Conservation (phyloP, 2,797 vertebrate genomes). For the Aratinga solstitialis region DNA sequence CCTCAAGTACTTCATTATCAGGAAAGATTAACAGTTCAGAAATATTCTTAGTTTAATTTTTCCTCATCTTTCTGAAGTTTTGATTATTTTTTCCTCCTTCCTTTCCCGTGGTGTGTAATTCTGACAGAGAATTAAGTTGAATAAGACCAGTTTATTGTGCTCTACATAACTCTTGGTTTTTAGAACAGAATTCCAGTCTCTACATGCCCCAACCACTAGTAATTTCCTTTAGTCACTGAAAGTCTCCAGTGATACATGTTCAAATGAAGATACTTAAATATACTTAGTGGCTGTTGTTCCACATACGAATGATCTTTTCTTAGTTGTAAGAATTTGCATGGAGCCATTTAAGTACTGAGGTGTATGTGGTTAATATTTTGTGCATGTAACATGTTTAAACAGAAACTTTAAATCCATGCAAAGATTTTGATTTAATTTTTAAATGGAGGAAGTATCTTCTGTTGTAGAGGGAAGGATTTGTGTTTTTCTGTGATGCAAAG, state of each 20-base stretch:
- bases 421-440: neutral
- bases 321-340: neutral
- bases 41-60: slow-evolving; percentile 13
- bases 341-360: neutral
- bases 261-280: neutral
- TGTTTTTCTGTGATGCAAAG: neutral
- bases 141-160: neutral
- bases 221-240: neutral
- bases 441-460: neutral
- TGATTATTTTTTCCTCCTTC: neutral
- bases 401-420: neutral
- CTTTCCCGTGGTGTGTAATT: neutral
- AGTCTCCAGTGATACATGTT: neutral
- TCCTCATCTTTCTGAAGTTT: slow-evolving; percentile 16
- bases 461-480: neutral
- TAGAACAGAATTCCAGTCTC: neutral
- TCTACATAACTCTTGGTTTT: neutral
- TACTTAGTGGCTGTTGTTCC: neutral
- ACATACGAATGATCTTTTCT: neutral
- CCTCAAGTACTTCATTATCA: slow-evolving; percentile 53
- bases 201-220: neutral
- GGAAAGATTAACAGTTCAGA: slow-evolving; percentile 37
- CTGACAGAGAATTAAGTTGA: neutral
- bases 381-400: neutral
- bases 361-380: neutral